phyloP scores from a whole-genome alignment of 2,888 invertebrate genomes.

The Lochmaea capreae region DNA sequence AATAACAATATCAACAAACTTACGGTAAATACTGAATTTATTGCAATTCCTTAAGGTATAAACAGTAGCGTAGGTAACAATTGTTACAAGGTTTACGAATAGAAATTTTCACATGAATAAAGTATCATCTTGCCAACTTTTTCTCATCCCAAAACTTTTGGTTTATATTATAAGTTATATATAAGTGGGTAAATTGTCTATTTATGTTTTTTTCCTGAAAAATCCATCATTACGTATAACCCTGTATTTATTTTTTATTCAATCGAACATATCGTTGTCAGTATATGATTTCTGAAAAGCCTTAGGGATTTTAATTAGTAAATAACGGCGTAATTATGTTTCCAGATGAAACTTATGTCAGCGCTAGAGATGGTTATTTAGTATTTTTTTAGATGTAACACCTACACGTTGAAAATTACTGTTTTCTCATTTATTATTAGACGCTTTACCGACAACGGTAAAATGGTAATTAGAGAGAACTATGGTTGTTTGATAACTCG shows the following conservation, averaged over 20 bases:
- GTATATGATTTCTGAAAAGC: neutral
- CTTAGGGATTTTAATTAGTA: constrained; percentile 39
- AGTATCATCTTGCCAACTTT: too few relatives aligned
- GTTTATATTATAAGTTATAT: too few relatives aligned
- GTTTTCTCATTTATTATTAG: neutral
- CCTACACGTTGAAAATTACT: constrained; percentile 12
- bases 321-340: constrained; percentile 37
- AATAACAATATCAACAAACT: neutral
- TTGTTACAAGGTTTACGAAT: too few relatives aligned
- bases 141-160: too few relatives aligned
- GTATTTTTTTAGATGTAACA: neutral
- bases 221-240: too few relatives aligned
- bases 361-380: constrained; percentile 1
- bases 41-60: neutral
- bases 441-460: neutral
- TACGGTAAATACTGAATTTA: neutral
- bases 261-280: neutral
- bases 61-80: neutral
- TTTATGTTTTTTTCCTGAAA: too few relatives aligned
- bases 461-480: neutral
- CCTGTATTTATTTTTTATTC: too few relatives aligned
- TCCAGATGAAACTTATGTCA: constrained; percentile 24
- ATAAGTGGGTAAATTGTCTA: too few relatives aligned
- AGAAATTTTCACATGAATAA: too few relatives aligned
- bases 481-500: neutral